These are phyloP conservation scores for Cosmopolites sordidus DNA, from an alignment of 2,888 invertebrate genomes.

Conservation along the genomic window DNA sequence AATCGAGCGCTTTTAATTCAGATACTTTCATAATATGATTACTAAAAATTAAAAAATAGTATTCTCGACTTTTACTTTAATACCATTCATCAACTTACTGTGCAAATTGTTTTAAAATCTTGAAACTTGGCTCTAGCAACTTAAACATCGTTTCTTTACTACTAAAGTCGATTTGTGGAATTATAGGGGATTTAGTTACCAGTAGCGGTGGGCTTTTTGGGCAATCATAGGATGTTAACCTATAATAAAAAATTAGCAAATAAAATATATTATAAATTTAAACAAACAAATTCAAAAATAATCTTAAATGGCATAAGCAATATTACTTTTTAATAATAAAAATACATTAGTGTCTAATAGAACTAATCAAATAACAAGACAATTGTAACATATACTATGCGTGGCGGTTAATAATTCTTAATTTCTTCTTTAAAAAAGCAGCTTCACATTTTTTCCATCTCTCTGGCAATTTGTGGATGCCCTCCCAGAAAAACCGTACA, in stretches of 20 bases:
- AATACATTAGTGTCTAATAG: too few species aligned
- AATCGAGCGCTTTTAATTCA: slow-evolving; percentile 64
- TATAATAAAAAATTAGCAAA: slow-evolving; percentile 5
- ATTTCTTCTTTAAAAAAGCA: too few species aligned
- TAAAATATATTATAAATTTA: too few species aligned
- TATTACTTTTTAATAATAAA: too few species aligned
- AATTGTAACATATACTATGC: too few species aligned
- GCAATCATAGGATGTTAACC: slow-evolving; percentile 59
- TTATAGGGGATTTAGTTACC: slow-evolving; percentile 46
- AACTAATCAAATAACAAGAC: too few species aligned
- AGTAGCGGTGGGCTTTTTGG: slow-evolving; percentile 57
- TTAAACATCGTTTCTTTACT: slow-evolving; percentile 40
- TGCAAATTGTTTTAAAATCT: slow-evolving; percentile 48
- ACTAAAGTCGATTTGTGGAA: slow-evolving; percentile 39
- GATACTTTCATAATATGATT: slow-evolving; percentile 58
- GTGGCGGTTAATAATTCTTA: too few species aligned
- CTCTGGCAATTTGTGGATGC: too few species aligned
- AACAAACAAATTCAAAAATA: too few species aligned
- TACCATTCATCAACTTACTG: slow-evolving; percentile 42
- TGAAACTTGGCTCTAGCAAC: slow-evolving; percentile 44
- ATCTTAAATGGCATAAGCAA: too few species aligned
- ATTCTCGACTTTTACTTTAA: not conserved
- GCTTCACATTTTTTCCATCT: too few species aligned
- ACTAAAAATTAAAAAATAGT: slow-evolving; percentile 43
- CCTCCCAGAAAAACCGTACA: too few species aligned